Conservation (phyloP, 2,888 invertebrate genomes). For the Pteria penguin region DNA sequence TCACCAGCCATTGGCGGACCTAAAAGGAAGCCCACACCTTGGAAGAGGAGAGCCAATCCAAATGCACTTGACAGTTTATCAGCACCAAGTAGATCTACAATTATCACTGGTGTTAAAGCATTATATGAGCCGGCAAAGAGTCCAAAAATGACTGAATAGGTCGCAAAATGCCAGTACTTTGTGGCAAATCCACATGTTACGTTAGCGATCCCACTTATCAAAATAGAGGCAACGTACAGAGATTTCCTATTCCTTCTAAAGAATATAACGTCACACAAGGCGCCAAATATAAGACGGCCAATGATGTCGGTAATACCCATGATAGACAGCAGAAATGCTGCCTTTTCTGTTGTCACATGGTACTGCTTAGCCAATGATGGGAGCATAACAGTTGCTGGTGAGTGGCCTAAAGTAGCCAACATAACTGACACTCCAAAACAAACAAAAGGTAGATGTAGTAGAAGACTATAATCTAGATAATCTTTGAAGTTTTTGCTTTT, state of each 20-base stretch:
- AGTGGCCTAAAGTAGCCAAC: constrained; percentile 52
- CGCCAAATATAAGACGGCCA: constrained; percentile 59
- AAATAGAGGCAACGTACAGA: constrained; percentile 30
- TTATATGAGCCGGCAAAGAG: constrained; percentile 56
- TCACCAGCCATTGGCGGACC: constrained; percentile 35
- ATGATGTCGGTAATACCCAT: constrained; percentile 57
- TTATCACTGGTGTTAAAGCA: constrained; percentile 53
- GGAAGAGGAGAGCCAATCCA: constrained; percentile 48
- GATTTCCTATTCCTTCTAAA: constrained; percentile 39
- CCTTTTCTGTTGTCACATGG: constrained; percentile 33
- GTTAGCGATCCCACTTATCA: constrained; percentile 31
- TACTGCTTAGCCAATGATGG: constrained; percentile 40
- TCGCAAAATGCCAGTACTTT: constrained; percentile 36
- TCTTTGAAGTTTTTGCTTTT: not conserved
- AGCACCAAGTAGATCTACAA: constrained; percentile 55
- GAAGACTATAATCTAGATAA: constrained; percentile 48
- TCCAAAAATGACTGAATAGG: constrained; percentile 50
- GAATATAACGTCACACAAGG: constrained; percentile 54
- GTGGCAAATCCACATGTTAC: constrained; percentile 20
- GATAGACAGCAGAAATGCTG: constrained; percentile 56
- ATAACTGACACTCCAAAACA: constrained; percentile 47
- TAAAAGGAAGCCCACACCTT: constrained; percentile 27
- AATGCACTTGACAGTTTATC: constrained; percentile 55
- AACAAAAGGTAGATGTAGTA: constrained; percentile 52
- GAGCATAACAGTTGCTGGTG: constrained; percentile 25